phyloP scores from a whole-genome alignment of 1,140 invertebrate species.

The Camponotus pennsylvanicus region DNA sequence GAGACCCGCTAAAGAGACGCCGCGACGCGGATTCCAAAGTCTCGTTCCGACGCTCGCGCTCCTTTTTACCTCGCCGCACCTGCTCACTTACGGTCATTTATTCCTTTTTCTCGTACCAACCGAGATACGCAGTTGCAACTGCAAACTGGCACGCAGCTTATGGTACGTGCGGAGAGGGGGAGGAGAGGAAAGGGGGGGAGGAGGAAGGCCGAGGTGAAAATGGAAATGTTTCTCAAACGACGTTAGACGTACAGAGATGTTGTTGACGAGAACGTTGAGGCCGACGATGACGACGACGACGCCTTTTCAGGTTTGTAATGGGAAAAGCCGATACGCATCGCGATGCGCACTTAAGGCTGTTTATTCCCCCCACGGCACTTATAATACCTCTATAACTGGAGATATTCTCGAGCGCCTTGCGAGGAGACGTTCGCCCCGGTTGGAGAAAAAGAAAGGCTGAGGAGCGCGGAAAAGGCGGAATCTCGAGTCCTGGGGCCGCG shows the following conservation, averaged over 20 bases:
- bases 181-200: neutral
- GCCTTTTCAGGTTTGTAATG: slow-evolving; percentile 83
- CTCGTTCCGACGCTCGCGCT: neutral
- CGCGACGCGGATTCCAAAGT: slow-evolving; percentile 51
- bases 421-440: slow-evolving; percentile 7
- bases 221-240: slow-evolving; percentile 75
- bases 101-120: slow-evolving; percentile 44
- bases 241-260: slow-evolving; percentile 31
- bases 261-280: slow-evolving; percentile 66
- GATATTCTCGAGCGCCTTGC: slow-evolving; percentile 65
- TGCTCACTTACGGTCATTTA: slow-evolving; percentile 55
- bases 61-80: slow-evolving; percentile 57
- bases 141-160: slow-evolving; percentile 82
- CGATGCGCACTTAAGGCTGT: slow-evolving; percentile 82
- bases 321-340: slow-evolving; percentile 84
- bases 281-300: slow-evolving; percentile 65
- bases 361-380: slow-evolving; percentile 80
- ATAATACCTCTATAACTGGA: slow-evolving; percentile 80
- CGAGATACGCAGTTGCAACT: slow-evolving; percentile 78
- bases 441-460: slow-evolving; percentile 19
- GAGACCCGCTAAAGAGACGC: slow-evolving; percentile 41
- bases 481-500: slow-evolving; percentile 11
- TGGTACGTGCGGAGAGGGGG: slow-evolving; percentile 49
- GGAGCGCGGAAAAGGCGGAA: slow-evolving; percentile 36
- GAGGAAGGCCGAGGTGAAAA: slow-evolving; percentile 76